Evolutionary conservation across 2,888 invertebrate species (phyloP).

Genomic region (Melanargia galathea): DNA sequence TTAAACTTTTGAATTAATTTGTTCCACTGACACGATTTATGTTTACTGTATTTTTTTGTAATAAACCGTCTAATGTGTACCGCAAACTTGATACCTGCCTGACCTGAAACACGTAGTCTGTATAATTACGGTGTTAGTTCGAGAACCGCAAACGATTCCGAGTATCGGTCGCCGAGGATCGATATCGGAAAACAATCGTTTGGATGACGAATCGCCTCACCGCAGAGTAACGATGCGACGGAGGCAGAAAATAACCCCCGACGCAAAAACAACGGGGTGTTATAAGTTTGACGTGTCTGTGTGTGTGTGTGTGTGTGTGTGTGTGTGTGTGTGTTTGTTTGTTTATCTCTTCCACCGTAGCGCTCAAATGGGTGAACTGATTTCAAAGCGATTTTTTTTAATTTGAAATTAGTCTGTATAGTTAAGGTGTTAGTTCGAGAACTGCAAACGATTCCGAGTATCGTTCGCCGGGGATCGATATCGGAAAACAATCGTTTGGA

Average conservation of each 20-base stretch:
- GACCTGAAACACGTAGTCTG: conserved; percentile 23
- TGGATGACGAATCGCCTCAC: conserved; percentile 45
- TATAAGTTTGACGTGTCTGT: too few species aligned
- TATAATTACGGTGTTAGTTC: conserved; percentile 42
- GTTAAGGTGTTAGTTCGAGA: conserved; percentile 44
- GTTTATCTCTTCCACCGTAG: too few species aligned
- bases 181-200: conserved; percentile 56
- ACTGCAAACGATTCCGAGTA: conserved; percentile 65
- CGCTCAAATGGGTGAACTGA: too few species aligned
- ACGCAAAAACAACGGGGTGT: too few species aligned
- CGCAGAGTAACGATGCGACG: conserved; percentile 29
- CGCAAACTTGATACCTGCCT: conserved; percentile 18
- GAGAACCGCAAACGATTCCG: conserved; percentile 59
- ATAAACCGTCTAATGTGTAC: conserved; percentile 16
- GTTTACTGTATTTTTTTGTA: conserved; percentile 4
- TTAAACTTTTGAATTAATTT: neutral
- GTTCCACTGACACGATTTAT: neutral
- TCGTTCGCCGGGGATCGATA: conserved; percentile 47
- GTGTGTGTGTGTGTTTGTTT: too few species aligned
- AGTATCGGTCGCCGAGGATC: conserved; percentile 50
- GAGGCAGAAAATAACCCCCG: conserved; percentile 32
- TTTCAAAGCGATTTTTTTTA: too few species aligned
- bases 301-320: too few species aligned
- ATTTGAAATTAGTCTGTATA: too few species aligned
- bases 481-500: conserved; percentile 52